Evolutionary conservation across 2,113 vertebrate species (phyloP), one percentile per base, ranked within the genome.

Genomic region (Gobiocypris rarus): DNA sequence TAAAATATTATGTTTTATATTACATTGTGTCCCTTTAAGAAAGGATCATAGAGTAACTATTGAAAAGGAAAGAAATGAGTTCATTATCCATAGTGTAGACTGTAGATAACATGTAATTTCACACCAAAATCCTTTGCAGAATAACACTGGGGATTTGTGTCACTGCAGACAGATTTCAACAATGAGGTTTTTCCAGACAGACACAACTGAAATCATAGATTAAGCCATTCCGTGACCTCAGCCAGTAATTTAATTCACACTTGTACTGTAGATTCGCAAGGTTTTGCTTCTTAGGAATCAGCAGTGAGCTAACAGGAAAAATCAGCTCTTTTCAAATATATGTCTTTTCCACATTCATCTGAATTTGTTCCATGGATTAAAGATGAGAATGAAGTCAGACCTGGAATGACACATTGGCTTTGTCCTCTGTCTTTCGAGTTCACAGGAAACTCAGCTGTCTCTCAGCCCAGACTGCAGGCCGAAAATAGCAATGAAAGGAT

Each of bases 351-450:
- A 54, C 54, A 54, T 70, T 82, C 28, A 26, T 82, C 48, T 82
- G 22, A 24, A 81, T 84, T 41, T 26, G 73, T 69, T 70, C 48
- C 43, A 17, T 59, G 73, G 58, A 69, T 43, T 70, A 14, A 85
- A 85, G 50, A 71, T 41, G 58, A 79, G 45, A 63, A 63, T 41
- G 52, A 67, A 65, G 48, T 58, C 58, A 81, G 45, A 43, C 45
- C 79, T 71, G 75, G 34, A 85, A 83, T 80, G 43, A 80, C 76
- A 75, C 31, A 52, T 22, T 75, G 67, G 69, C 75, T 80, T 75
- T 73, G 41, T 13, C 34, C 26, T 54, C 76, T 76, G 38, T 70
- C 75, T 83, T 77, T n/a, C 3, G 71, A 41, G 77, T 65, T 75
- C 45, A 58, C 50, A 28, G 58, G 34, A 83, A 26, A 69, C 76